Evolutionary conservation across 1,140 invertebrate genomes (phyloP).

Genomic region (Asobara japonica): DNA sequence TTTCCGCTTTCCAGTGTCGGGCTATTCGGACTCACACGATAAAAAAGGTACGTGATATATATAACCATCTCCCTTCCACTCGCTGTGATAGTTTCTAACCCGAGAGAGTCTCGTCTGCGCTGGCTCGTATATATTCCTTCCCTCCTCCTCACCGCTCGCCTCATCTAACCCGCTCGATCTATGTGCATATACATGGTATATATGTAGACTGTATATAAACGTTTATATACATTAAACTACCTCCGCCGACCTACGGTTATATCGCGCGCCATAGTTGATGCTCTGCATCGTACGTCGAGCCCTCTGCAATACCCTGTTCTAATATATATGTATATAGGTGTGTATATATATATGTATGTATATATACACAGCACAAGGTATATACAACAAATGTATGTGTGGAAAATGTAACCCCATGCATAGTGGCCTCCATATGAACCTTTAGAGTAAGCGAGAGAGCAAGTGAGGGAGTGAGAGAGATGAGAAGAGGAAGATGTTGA

Average conservation of each 20-base stretch:
- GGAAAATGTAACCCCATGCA: slow-evolving; percentile 3
- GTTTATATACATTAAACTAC: slow-evolving; percentile 13
- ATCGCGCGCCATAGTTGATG: slow-evolving; percentile 11
- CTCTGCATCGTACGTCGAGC: slow-evolving; percentile 13
- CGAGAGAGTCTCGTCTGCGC: slow-evolving; percentile 18
- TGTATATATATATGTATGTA: background rate
- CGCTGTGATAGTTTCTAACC: background rate
- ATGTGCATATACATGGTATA: background rate
- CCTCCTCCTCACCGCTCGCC: background rate
- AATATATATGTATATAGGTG: slow-evolving; percentile 2
- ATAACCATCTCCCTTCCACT: background rate
- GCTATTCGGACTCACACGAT: background rate
- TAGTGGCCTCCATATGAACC: background rate
- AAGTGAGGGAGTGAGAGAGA: slow-evolving; percentile 12
- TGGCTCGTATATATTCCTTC: background rate
- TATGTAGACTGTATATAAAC: background rate
- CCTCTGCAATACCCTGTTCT: slow-evolving; percentile 9
- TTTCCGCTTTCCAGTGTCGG: slow-evolving; percentile 19
- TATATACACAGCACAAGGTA: background rate
- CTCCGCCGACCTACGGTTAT: slow-evolving; percentile 20
- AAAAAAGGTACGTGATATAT: background rate
- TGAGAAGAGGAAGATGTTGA: background rate
- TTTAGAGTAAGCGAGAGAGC: background rate
- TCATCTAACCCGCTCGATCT: background rate
- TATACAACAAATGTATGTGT: slow-evolving; percentile 9